Evolutionary conservation across 2,797 vertebrate genomes (phyloP), one percentile per base, ranked within the genome.

Genomic region (Etheostoma nigrum): DNA sequence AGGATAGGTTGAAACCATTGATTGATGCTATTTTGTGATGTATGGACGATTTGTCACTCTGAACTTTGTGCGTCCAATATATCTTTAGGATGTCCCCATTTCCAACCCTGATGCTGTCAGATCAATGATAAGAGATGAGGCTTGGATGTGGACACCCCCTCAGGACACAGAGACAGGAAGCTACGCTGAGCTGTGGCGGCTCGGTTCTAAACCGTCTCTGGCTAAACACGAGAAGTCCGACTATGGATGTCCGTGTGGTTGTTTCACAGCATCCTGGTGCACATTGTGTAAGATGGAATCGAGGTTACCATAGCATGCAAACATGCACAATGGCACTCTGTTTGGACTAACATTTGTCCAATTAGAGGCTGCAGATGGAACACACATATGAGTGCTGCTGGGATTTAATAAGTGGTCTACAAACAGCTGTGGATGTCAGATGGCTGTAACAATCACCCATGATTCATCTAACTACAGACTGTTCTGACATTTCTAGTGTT

Each of bases 301-400:
- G 45, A 27, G 42, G 42, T 45, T 18, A 67, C 36, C 10, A n/a
- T 40, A 53, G 42, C 30, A 30, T 57, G 42, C 25, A 13, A 14
- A 67, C 21, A 13, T 1, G 0, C 36, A 27, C 44, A 36, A 45
- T 44, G 6, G 4, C 51, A 14, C 2, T 67, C 11, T 54, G 65
- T 45, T 54, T 44, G 51, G 21, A 27, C 16, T 14, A 30, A 45
- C 40, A 30, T 27, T 30, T 51, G n/a, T 47, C 52, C 42, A 68
- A 57, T 57, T 57, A 68, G 66, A 11, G 13, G 40, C 53, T 68
- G 52, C 42, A 68, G 66, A 68, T 57, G 66, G 66, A 47, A 9
- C 21, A 1, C 63, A 40, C n/a, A 45, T 55, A n/a, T 9, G 52
- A 67, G 16, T 40, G 52, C 65, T 44, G 30, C 63, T 49, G 52